A percentile compares a stretch with the other conserved stretches of the same genome.
Evolutionary conservation across 2,113 vertebrate genomes (phyloP).

Genomic region (Ranitomeya imitator): DNA sequence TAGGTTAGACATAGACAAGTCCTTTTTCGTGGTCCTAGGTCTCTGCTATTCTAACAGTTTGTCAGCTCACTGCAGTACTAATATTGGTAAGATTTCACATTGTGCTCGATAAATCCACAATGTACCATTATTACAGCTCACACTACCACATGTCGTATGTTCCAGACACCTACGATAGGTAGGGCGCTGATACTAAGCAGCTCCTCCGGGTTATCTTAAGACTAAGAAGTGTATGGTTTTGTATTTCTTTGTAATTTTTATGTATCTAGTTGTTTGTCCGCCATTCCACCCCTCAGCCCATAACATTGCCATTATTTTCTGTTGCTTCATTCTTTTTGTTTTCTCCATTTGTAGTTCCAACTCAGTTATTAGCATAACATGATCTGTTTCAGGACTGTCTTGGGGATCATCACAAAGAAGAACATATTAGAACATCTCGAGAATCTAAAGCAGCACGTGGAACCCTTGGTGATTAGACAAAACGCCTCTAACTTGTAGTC

Average conservation of each 20-base stretch:
- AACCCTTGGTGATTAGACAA: conserved; percentile 97
- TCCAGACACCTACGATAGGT: not conserved
- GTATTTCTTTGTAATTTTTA: not conserved
- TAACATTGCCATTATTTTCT: conserved; percentile 66
- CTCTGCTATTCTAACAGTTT: too few species aligned
- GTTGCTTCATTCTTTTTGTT: conserved; percentile 63
- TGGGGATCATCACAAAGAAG: conserved; percentile 99
- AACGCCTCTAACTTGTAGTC: conserved; percentile 84
- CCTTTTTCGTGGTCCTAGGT: too few species aligned
- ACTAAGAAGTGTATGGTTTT: not conserved
- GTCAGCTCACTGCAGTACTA: too few species aligned
- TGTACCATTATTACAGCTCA: not conserved
- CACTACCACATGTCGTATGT: not conserved
- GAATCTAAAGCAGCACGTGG: conserved; percentile 95
- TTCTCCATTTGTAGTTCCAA: conserved; percentile 70
- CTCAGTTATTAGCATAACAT: conserved; percentile 89
- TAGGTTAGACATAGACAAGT: too few species aligned
- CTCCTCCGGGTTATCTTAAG: not conserved
- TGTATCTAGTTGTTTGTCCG: not conserved
- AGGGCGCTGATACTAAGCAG: not conserved
- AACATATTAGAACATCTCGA: conserved; percentile 99
- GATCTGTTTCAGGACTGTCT: conserved; percentile 99
- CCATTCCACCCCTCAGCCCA: conserved; percentile 63
- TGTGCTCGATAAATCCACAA: too few species aligned
- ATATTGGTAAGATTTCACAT: too few species aligned